These are phyloP conservation scores for Plodia interpunctella DNA, from an alignment of 1,140 invertebrate species.

Conservation along the genomic window DNA sequence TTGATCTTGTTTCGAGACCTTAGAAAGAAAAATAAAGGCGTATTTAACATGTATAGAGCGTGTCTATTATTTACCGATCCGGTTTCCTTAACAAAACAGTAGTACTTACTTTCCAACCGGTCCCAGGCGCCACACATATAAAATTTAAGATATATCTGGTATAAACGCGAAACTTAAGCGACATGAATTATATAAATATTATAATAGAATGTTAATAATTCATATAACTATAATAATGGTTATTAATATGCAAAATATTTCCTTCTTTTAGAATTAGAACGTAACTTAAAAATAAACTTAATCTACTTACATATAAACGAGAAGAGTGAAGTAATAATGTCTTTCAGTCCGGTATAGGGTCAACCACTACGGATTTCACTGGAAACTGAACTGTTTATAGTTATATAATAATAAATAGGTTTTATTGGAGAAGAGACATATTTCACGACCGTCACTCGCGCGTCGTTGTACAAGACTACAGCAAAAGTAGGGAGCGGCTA, in stretches of 20 bases:
- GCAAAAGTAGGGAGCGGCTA: not conserved
- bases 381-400: not conserved
- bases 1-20: constrained; percentile 1
- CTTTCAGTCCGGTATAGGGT: not conserved
- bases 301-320: not conserved
- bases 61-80: constrained; percentile 39
- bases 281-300: not conserved
- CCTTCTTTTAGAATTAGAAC: not conserved
- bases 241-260: not conserved
- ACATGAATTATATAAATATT: not conserved
- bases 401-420: not conserved
- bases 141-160: not conserved
- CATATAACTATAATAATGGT: not conserved
- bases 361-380: not conserved
- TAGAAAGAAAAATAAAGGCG: not conserved
- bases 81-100: constrained; percentile 46
- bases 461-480: constrained; percentile 44
- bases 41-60: not conserved
- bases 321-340: not conserved
- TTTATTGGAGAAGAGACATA: not conserved
- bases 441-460: constrained; percentile 37
- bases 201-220: not conserved
- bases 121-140: constrained; percentile 20
- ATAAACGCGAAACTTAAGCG: not conserved
- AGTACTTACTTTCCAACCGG: constrained; percentile 59